These are phyloP conservation scores for Corythucha ciliata DNA, from an alignment of 2,888 invertebrate species.

Conservation along the genomic window DNA sequence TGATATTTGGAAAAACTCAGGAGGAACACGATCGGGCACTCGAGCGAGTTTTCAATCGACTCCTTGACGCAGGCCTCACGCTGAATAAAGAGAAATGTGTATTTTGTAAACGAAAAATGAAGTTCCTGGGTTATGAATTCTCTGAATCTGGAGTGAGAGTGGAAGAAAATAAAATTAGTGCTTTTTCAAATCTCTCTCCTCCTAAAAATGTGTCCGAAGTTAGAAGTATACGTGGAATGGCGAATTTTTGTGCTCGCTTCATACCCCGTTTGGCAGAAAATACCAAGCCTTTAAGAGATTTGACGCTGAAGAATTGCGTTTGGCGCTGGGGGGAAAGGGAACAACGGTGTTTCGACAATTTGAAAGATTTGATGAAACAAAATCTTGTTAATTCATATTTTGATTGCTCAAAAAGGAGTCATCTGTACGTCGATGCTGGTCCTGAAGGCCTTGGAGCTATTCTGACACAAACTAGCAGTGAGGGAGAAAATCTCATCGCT, in stretches of 20 bases:
- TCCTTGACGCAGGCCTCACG: slow-evolving; percentile 24
- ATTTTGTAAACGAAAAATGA: neutral
- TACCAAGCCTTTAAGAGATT: neutral
- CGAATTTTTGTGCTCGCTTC: neutral
- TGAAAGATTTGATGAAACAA: neutral
- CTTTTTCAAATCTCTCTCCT: slow-evolving; percentile 18
- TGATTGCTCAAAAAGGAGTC: neutral
- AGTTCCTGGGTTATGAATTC: slow-evolving; percentile 37
- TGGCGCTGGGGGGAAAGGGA: neutral
- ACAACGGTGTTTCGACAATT: neutral
- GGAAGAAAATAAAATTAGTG: slow-evolving; percentile 27
- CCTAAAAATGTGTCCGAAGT: slow-evolving; percentile 23
- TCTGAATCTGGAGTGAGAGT: slow-evolving; percentile 15
- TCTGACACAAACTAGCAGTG: neutral
- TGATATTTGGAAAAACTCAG: slow-evolving; percentile 32
- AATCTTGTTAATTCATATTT: neutral
- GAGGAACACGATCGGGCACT: slow-evolving; percentile 38
- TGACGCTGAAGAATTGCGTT: neutral
- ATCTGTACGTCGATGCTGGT: slow-evolving; percentile 7
- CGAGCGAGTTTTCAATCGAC: slow-evolving; percentile 30
- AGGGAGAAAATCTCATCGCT: too few relatives aligned
- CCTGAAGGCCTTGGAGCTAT: slow-evolving; percentile 3
- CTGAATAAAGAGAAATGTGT: slow-evolving; percentile 1
- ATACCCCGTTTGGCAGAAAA: neutral
- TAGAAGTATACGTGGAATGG: slow-evolving; percentile 5